Evolutionary conservation across 92 coral and sea anemone genomes (phyloP), one percentile per base, ranked within the genome.

Genomic region (Pocillopora meandrina): DNA sequence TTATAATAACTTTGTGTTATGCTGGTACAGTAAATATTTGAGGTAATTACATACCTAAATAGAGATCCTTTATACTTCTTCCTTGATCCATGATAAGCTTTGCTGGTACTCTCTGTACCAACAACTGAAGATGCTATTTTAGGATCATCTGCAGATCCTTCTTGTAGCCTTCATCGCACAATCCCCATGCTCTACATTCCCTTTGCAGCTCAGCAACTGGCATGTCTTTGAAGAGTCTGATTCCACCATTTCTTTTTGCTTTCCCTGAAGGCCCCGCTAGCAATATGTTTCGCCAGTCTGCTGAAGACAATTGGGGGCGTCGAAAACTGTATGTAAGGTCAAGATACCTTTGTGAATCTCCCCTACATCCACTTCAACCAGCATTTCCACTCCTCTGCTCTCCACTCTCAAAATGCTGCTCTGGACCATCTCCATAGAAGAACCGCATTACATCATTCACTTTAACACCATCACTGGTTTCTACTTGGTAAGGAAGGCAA

Each of bases 391-490:
- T 69, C 56, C 56, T 76, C n/a, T 58, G 67, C 47, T 67, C 72
- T 67, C 72, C 72, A 12, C 72, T 74, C 11, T 36, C 59, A 77
- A 76, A 76, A 31, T 59, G 59, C 71, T 76, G 80, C 52, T 77
- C 71, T 8, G 81, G 81, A 17, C 71, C 81, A 77, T 77, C 81
- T 33, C 82, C 60, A 36, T 34, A 72, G 63, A 77, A 61, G 59
- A 77, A 77, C 5, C 12, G 60, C 82, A 77, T 64, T 9, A 77
- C 71, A 61, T 77, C 82, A 10, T 17, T 62, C 1, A 77, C n/a
- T 20, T 36, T 35, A 9, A 63, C 70, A 42, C 82, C 82, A 34
- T 42, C 36, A 8, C 57, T 19, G 8, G 82, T 77, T 10, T 35
- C 58, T 61, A 61, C 34, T 21, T 61, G 31, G 34, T 3, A 9